Base-by-base conservation (phyloP, 1,140 invertebrate species). In the Tetramorium parvispinum region DNA sequence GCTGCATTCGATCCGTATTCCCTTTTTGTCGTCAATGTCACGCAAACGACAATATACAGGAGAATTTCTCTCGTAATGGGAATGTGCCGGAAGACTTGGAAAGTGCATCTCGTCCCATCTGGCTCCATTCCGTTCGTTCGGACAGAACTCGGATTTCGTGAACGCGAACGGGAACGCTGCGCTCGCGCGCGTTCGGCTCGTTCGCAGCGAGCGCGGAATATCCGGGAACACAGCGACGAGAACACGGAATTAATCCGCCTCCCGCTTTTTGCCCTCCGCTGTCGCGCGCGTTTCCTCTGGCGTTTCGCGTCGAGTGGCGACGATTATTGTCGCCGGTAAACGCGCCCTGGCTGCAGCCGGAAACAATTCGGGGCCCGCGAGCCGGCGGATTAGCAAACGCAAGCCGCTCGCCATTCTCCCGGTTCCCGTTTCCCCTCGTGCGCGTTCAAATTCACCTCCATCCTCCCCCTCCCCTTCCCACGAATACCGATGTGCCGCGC, bases 251-350 rank as follows among this genome's bases (percentile, higher is more conserved):
- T 86, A 86, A 86, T 86, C 85, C 70, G 63, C 66, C 37, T 73
- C 68, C 61, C 63, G 83, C 73, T 89, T 88, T 89, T 86, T 78
- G 78, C 61, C 46, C 18, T 73, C 76, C 59, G 51, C 49, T 59
- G 11, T 11, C 16, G 40, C 24, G 43, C 49, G 53, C 55, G 27
- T 82, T 82, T 82, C 37, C 78, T 82, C 51, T 37, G 16, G 32
- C 49, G 78, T 63, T 82, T 65, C 49, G 53, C 63, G 40, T 78
- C 87, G 55, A 49, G 40, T 49, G 57, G 16, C 66, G 32, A 66
- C 68, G 70, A 88, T 89, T 88, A 88, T 89, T 81, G 87, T 61
- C 87, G 65, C 46, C 37, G 13, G 57, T 59, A 53, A 78, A 86
- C 81, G 75, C 65, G 40, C 21, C 68, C 46, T 53, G 53, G 27